phyloP scores from a whole-genome alignment of 35 echinoderm and acorn worm species.

The Ophioderma brevispina region DNA sequence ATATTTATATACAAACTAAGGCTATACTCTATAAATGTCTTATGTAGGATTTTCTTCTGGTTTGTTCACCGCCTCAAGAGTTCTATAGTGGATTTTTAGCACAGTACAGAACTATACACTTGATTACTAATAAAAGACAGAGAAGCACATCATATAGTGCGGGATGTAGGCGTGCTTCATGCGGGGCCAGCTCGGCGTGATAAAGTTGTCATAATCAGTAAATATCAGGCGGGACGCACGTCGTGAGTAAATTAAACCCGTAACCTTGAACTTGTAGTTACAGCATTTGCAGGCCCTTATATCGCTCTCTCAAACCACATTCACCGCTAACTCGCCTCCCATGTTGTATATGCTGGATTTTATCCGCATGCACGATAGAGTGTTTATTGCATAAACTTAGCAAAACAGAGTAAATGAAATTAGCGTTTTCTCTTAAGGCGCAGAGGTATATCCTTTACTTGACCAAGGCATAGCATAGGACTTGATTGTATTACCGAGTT shows the following conservation, averaged over 20 bases:
- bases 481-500: background rate
- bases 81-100: too few species aligned
- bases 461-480: background rate
- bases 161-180: background rate
- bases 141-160: too few species aligned
- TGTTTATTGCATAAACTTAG: constrained; percentile 8
- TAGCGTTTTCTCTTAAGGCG: background rate
- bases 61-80: too few species aligned
- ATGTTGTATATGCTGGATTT: too few species aligned
- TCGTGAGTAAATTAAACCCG: background rate
- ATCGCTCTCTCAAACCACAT: too few species aligned
- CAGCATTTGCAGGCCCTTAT: too few species aligned
- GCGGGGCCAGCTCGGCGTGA: background rate
- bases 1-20: too few species aligned
- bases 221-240: background rate
- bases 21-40: too few species aligned
- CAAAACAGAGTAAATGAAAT: constrained; percentile 11
- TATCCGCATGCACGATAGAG: background rate
- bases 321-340: too few species aligned
- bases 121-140: too few species aligned
- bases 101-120: too few species aligned
- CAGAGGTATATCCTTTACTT: background rate
- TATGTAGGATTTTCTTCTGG: too few species aligned
- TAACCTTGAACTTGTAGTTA: background rate
- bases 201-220: background rate